Base-by-base conservation (phyloP, 1,140 invertebrate species). In the Lamellibrachia luymesi region DNA sequence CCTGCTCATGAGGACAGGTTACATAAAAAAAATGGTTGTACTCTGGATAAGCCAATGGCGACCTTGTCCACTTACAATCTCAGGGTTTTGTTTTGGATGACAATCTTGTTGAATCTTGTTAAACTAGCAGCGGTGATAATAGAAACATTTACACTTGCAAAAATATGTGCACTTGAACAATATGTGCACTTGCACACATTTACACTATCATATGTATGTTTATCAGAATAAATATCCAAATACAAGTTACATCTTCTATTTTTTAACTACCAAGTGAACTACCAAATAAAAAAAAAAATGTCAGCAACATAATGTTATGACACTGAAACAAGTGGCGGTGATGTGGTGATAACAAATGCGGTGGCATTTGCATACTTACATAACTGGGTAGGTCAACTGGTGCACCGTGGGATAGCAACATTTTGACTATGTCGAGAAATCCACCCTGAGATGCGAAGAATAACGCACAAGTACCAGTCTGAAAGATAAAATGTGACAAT, bases 381-480 rank as follows among this genome's bases (percentile, higher is more conserved):
- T 97, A 97, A 94, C 98, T 98, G 2, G 97, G 97, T 2, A 97
- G 97, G 96, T 99, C 98, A 51, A 98, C 97, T 93, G 97, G 97
- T 2, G 98, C 98, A 8, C 97, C 98, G 94, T 97, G 97, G 93
- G 98, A 97, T 89, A 99, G 96, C 93, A 99, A 96, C 92, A 98
- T 96, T 91, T 97, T 96, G 6, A 98, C 98, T 80, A 98, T 97
- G 95, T 99, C 98, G 93, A 98, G 96, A 96, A 97, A 98, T 4
- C 98, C 98, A 94, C 98, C 98, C 96, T 99, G 98, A 10, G 98
- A 97, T 91, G 98, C 98, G 96, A 99, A 99, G 96, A 99, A 99
- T 94, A 99, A 96, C 4, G 98, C 97, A 93, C 98, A 98, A 52
- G 98, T 98, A 94, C 98, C 98, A 91, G 98, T 98, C 98, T 98